Percentiles rank a stretch among this genome's conserved stretches.
These are phyloP conservation scores for Crotalus helleri DNA, from an alignment of 2,113 vertebrate genomes.

Conservation along the genomic window DNA sequence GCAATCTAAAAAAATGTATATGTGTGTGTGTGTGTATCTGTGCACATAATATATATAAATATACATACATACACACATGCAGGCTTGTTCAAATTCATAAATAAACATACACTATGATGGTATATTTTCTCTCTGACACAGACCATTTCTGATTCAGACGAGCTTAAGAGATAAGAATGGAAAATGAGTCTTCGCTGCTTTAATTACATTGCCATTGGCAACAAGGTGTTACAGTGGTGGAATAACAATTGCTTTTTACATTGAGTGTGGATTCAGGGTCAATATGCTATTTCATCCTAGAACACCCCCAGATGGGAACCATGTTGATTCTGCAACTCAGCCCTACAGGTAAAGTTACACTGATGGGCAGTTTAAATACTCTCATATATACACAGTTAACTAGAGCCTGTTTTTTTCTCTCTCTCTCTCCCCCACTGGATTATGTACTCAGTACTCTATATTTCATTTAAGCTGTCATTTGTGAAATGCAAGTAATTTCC, in stretches of 20 bases:
- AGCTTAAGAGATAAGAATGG: slow-evolving; percentile 81
- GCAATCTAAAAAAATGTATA: too few relatives aligned
- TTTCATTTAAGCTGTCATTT: slow-evolving; percentile 60
- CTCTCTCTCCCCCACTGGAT: slow-evolving; percentile 24
- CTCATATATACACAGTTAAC: slow-evolving; percentile 33
- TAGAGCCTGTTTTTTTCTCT: slow-evolving; percentile 28
- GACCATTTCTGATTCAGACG: slow-evolving; percentile 79
- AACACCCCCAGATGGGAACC: slow-evolving; percentile 66
- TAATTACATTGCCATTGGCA: slow-evolving; percentile 89
- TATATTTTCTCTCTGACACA: slow-evolving; percentile 75
- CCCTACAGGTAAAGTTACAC: slow-evolving; percentile 69
- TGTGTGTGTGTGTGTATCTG: slow-evolving; percentile 13
- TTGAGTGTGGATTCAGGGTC: slow-evolving; percentile 75
- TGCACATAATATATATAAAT: background rate
- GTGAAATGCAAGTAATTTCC: slow-evolving; percentile 50
- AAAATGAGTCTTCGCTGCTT: slow-evolving; percentile 86
- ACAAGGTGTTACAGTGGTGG: slow-evolving; percentile 79
- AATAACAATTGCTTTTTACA: slow-evolving; percentile 78
- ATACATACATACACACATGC: slow-evolving; percentile 36
- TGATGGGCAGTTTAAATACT: slow-evolving; percentile 68
- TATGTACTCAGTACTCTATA: slow-evolving; percentile 38
- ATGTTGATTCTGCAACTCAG: slow-evolving; percentile 64
- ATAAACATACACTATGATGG: slow-evolving; percentile 81
- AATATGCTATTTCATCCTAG: slow-evolving; percentile 76
- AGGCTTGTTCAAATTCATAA: slow-evolving; percentile 79